A percentile compares a stretch with the other conserved stretches of the same genome.
Evolutionary conservation across 2,888 invertebrate species (phyloP).

Genomic region (Caenorhabditis imperialis): DNA sequence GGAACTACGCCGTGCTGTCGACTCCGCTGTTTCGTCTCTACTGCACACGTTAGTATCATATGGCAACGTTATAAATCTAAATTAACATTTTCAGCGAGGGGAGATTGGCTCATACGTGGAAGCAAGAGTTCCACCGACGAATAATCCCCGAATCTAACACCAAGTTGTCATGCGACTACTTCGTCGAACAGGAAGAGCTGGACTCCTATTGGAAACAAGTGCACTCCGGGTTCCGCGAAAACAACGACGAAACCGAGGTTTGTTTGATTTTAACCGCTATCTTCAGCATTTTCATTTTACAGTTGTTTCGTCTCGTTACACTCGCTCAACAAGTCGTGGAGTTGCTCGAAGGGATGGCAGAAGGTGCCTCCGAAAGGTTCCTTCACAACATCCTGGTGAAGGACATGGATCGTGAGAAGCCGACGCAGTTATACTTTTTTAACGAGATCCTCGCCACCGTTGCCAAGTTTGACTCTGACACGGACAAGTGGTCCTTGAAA

Average conservation of each 20-base stretch:
- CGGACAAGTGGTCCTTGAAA: constrained; percentile 59
- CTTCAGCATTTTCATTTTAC: not conserved
- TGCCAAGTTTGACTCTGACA: constrained; percentile 30
- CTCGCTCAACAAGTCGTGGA: constrained; percentile 5
- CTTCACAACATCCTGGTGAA: constrained; percentile 7
- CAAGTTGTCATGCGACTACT: constrained; percentile 5
- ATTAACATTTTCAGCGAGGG: constrained; percentile 30
- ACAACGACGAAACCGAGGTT: constrained; percentile 28
- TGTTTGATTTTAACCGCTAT: not conserved
- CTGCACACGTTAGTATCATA: constrained; percentile 29
- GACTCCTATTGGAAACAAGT: constrained; percentile 22
- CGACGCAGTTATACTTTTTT: constrained; percentile 50
- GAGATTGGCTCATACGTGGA: constrained; percentile 33
- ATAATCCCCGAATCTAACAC: constrained; percentile 1
- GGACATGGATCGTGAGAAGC: not conserved
- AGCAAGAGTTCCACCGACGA: constrained; percentile 20
- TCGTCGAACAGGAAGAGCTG: constrained; percentile 19
- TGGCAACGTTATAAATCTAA: not conserved
- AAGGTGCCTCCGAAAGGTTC: not conserved
- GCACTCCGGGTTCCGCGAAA: not conserved
- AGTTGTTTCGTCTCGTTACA: constrained; percentile 14
- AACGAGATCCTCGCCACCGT: constrained; percentile 61
- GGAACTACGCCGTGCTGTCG: constrained; percentile 4
- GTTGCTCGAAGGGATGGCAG: not conserved
- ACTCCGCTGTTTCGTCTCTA: constrained; percentile 26